These are phyloP conservation scores for Otocyon megalotis DNA, from an alignment of 2,113 vertebrate species.

Conservation along the genomic window DNA sequence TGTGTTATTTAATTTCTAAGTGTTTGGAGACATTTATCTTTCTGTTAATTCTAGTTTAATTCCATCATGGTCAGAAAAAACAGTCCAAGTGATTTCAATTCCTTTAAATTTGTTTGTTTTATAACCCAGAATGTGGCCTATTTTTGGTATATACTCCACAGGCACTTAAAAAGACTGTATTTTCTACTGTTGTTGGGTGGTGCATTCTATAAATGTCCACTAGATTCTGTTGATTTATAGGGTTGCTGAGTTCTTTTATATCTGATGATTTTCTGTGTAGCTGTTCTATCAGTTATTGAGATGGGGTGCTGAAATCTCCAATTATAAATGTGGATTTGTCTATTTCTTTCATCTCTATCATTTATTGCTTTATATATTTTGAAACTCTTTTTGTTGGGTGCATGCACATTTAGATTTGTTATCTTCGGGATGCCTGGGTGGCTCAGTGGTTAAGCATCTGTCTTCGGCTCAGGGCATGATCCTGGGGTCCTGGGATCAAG, in stretches of 20 bases:
- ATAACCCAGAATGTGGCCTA: not conserved
- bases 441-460: too few species aligned
- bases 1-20: constrained; percentile 25
- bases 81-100: not conserved
- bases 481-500: too few species aligned
- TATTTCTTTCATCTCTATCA: constrained; percentile 47
- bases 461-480: too few species aligned
- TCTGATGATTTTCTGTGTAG: constrained; percentile 16
- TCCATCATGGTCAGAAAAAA: not conserved
- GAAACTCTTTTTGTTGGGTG: not conserved
- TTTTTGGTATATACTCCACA: not conserved
- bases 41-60: constrained; percentile 29
- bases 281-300: not conserved
- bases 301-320: not conserved
- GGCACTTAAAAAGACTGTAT: constrained; percentile 16
- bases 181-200: not conserved
- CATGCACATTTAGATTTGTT: not conserved
- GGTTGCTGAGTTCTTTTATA: not conserved
- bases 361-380: constrained; percentile 19
- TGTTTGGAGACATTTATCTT: constrained; percentile 7
- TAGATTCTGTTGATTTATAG: not conserved
- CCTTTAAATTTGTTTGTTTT: constrained; percentile 46
- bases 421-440: not conserved
- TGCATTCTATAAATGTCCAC: not conserved
- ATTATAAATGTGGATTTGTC: not conserved